These are phyloP conservation scores for Molossus alvarezi DNA, from an alignment of 2,797 vertebrate genomes.

Conservation along the genomic window DNA sequence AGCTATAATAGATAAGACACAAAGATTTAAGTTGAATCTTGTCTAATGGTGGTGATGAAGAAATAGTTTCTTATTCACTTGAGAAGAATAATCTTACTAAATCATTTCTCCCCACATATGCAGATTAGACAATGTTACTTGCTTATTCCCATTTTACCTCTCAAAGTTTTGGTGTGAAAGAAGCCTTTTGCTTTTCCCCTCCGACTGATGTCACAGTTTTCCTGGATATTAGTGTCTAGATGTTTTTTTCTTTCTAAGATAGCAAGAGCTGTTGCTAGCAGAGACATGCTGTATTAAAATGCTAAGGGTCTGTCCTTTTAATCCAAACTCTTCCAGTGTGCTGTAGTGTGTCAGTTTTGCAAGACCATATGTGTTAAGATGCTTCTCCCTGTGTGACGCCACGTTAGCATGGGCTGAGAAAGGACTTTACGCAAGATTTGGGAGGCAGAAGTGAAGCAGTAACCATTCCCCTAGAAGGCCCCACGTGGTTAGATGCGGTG, in stretches of 20 bases:
- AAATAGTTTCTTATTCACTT: slow-evolving; percentile 55
- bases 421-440: background rate
- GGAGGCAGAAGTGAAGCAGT: background rate
- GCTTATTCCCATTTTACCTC: background rate
- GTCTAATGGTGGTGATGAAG: slow-evolving; percentile 84
- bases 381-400: background rate
- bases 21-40: slow-evolving; percentile 81
- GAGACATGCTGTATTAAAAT: background rate
- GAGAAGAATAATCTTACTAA: slow-evolving; percentile 50
- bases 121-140: slow-evolving; percentile 46
- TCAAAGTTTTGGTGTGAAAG: slow-evolving; percentile 11
- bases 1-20: slow-evolving; percentile 75
- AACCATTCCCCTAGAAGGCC: background rate
- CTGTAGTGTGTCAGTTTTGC: background rate
- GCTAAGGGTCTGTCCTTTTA: background rate
- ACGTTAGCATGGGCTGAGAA: background rate
- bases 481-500: background rate
- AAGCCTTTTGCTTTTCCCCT: background rate
- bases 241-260: background rate
- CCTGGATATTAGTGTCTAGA: background rate
- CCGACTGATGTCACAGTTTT: background rate
- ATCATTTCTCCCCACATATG: background rate
- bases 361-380: background rate
- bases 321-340: background rate
- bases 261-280: slow-evolving; percentile 7